Evolutionary conservation across 2,113 vertebrate genomes (phyloP).

Genomic region (Pionites leucogaster): DNA sequence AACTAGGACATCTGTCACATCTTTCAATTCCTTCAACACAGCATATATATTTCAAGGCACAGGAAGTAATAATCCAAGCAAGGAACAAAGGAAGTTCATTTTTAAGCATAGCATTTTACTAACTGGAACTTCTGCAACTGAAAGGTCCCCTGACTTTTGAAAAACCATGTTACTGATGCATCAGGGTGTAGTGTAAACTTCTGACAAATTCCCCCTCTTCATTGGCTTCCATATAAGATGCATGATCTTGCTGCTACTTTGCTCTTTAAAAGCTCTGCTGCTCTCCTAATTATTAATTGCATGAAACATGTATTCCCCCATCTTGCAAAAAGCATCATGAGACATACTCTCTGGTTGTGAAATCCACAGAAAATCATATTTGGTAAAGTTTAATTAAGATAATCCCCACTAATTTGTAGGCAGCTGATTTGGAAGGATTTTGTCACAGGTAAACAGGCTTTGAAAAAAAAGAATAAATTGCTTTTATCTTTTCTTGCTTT

Average conservation of each 20-base stretch:
- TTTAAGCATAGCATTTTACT: slow-evolving; percentile 12
- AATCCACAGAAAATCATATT: not conserved
- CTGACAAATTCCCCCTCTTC: not conserved
- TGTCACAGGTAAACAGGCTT: slow-evolving; percentile 45
- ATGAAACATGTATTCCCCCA: not conserved
- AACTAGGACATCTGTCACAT: not conserved
- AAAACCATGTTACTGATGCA: not conserved
- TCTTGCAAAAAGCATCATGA: not conserved
- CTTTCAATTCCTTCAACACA: not conserved
- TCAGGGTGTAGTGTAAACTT: not conserved
- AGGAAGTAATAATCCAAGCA: slow-evolving; percentile 20
- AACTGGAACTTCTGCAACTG: slow-evolving; percentile 7
- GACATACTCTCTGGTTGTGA: not conserved
- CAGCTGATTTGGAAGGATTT: slow-evolving; percentile 12
- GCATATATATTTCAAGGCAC: not conserved
- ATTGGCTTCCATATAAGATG: not conserved
- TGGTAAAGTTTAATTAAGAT: not conserved
- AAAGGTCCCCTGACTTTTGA: not conserved
- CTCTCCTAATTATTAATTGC: not conserved
- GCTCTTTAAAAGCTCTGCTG: not conserved
- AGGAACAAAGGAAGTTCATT: slow-evolving; percentile 32
- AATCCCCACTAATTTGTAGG: not conserved
- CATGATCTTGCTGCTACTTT: not conserved
- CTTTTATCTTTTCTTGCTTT: slow-evolving; percentile 41
- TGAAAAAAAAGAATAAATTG: not conserved